Percentiles rank a stretch among this genome's conserved stretches.
These are phyloP conservation scores for Bursaphelenchus okinawaensis DNA, from an alignment of 2,888 invertebrate genomes.

Conservation along the genomic window DNA sequence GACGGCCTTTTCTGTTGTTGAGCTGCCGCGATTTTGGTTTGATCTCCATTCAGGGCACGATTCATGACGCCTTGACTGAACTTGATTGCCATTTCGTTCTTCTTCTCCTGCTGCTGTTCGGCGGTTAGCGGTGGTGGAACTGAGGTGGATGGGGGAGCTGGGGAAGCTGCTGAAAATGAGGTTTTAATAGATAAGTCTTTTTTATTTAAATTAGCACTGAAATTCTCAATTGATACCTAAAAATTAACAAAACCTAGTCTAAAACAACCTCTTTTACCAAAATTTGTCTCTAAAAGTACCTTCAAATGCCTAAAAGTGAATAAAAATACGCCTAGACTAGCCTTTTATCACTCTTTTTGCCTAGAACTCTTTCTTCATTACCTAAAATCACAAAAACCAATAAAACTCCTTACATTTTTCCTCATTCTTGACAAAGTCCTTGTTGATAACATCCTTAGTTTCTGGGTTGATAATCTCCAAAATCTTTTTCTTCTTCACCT, in stretches of 20 bases:
- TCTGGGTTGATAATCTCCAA: constrained; percentile 8
- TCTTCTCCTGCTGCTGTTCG: background rate
- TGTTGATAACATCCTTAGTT: constrained; percentile 2
- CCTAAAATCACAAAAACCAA: too few species aligned
- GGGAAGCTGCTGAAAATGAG: too few species aligned
- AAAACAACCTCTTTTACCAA: too few species aligned
- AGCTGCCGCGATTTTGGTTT: background rate
- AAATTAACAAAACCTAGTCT: too few species aligned
- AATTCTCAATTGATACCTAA: too few species aligned
- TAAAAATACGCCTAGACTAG: too few species aligned
- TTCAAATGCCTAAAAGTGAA: too few species aligned
- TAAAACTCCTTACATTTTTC: background rate
- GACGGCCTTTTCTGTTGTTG: background rate
- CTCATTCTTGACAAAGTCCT: background rate
- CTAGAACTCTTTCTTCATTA: too few species aligned
- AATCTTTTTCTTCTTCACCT: constrained; percentile 4
- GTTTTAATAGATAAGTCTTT: too few species aligned
- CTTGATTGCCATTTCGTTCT: background rate
- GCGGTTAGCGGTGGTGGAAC: background rate
- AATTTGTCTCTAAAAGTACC: too few species aligned
- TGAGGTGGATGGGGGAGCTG: background rate
- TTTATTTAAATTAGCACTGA: too few species aligned
- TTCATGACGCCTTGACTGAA: background rate
- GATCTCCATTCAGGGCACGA: background rate
- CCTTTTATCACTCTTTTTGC: too few species aligned